Base-by-base conservation (phyloP, 2,888 invertebrate genomes). In the Melinaea marsaeus region DNA sequence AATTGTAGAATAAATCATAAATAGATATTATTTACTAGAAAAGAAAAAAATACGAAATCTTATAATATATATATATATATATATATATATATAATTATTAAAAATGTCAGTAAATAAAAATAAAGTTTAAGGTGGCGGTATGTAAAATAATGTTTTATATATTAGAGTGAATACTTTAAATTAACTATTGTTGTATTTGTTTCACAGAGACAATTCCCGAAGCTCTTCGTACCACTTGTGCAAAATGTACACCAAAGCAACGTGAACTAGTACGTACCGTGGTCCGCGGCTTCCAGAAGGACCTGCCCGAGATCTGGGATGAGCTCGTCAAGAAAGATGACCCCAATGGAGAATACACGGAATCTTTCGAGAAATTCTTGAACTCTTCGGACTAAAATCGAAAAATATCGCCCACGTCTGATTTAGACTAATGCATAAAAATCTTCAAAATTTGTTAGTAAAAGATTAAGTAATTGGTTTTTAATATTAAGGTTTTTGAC, bases 251-350 rank as follows among this genome's bases (percentile, higher is more conserved):
- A 0, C 91, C 91, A 9, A 93, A 92, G 69, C 95, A 95, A 78
- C 92, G 90, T 46, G 79, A 88, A 61, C 90, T 93, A 11, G 76
- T 90, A 37, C 84, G 86, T 69, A 93, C 92, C 67, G 93, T 95
- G 0, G 90, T 95, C 58, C 88, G 91, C 11, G 93, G 86, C 69
- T 87, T 96, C 74, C 91, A 94, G 70, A 86, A 92, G 35, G 91
- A 95, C 65, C 92, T 93, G 68, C 93, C 93, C 0, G 91, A 92
- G 0, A 80, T 92, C 71, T 96, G 94, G 94, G 83, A 92, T 2
- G 81, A 92, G 66, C 85, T 96, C 22, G 91, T 93, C 70, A 83
- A 85, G 58, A 94, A 94, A 79, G 94, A 93, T 78, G 96, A 96
- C 81, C 93, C 94, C 4, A 85, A 91, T 0, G 93, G 93, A 22